Conservation (phyloP, 2,797 vertebrate species). For the Aphelocoma californica region DNA sequence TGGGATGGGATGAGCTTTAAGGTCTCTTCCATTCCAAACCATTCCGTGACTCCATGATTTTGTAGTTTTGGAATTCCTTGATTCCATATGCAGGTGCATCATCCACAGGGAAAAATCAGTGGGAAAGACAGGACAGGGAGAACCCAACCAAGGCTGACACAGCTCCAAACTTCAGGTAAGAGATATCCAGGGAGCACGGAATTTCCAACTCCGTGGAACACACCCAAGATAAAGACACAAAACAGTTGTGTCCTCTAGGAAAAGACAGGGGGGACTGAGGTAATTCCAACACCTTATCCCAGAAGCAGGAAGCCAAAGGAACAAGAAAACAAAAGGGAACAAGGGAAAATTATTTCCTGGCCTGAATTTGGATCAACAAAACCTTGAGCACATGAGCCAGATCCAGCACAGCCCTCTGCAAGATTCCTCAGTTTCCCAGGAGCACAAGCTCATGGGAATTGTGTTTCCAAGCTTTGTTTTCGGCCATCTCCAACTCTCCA, state of each 20-base stretch:
- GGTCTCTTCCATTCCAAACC: not conserved
- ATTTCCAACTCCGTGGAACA: not conserved
- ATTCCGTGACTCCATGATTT: not conserved
- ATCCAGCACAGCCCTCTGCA: not conserved
- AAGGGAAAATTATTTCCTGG: not conserved
- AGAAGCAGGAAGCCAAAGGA: not conserved
- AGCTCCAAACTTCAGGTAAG: not conserved
- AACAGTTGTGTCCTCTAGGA: not conserved
- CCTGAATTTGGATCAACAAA: not conserved
- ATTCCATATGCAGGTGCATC: not conserved
- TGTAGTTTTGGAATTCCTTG: not conserved
- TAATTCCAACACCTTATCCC: not conserved
- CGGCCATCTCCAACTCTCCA: not conserved
- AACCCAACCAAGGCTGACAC: not conserved
- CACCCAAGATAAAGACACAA: not conserved
- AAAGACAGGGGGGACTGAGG: not conserved
- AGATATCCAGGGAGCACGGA: rapidly evolving
- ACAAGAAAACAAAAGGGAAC: not conserved
- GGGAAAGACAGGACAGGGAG: not conserved
- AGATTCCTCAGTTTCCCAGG: not conserved
- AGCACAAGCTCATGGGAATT: rapidly evolving
- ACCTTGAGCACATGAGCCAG: not conserved
- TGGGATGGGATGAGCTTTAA: rapidly evolving
- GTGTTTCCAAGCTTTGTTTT: rapidly evolving
- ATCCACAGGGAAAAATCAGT: not conserved